phyloP scores from a whole-genome alignment of 2,888 invertebrate genomes.

The Phyllotreta striolata region DNA sequence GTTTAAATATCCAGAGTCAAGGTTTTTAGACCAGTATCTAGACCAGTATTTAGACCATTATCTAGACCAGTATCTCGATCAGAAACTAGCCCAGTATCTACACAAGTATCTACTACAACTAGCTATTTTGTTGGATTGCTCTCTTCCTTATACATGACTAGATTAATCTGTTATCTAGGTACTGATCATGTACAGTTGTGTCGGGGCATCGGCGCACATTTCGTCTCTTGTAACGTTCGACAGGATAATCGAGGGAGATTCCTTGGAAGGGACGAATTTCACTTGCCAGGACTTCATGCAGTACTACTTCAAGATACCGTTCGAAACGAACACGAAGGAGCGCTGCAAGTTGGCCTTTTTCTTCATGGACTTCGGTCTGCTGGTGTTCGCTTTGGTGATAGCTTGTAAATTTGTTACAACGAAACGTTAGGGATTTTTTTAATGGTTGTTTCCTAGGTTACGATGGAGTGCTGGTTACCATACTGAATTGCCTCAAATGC shows the following conservation, averaged over 20 bases:
- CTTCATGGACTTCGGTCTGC: slow-evolving; percentile 43
- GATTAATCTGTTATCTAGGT: slow-evolving; percentile 21
- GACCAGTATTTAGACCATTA: too few species aligned
- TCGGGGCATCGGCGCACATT: slow-evolving; percentile 42
- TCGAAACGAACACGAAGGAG: slow-evolving; percentile 34
- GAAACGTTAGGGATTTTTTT: background rate
- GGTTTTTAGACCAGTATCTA: too few species aligned
- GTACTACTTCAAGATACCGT: slow-evolving; percentile 42
- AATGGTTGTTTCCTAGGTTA: slow-evolving; percentile 24
- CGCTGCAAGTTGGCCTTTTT: slow-evolving; percentile 37
- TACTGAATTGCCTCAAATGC: slow-evolving; percentile 45
- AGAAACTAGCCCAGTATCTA: too few species aligned
- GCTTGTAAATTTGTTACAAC: slow-evolving; percentile 35
- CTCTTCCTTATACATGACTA: too few species aligned
- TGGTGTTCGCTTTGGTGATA: slow-evolving; percentile 40
- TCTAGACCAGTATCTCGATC: too few species aligned
- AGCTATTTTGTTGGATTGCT: too few species aligned
- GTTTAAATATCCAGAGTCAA: too few species aligned
- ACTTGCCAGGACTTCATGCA: slow-evolving; percentile 41
- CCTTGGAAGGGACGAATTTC: slow-evolving; percentile 37
- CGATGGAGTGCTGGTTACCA: slow-evolving; percentile 46
- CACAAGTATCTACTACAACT: too few species aligned
- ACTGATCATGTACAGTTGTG: slow-evolving; percentile 39
- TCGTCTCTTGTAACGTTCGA: slow-evolving; percentile 36
- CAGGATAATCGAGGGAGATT: slow-evolving; percentile 32